A percentile compares a stretch with the other conserved stretches of the same genome.
phyloP scores from a whole-genome alignment of 2,888 invertebrate species.

The Lumbricus terrestris region DNA sequence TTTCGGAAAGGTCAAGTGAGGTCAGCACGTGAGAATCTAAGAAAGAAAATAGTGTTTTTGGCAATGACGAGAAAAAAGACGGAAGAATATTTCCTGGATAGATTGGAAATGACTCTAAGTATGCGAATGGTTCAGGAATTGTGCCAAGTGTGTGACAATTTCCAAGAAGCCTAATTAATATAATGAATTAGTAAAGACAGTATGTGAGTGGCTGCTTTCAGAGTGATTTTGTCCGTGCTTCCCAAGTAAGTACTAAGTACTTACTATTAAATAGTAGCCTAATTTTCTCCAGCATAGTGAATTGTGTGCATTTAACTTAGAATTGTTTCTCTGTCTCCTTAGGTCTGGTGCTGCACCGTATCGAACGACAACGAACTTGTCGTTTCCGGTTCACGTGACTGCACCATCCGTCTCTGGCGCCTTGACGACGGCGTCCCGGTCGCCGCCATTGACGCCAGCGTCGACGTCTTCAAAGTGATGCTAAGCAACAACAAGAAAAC shows the following conservation, averaged over 20 bases:
- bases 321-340: not conserved
- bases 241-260: not conserved
- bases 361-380: slow-evolving; percentile 57
- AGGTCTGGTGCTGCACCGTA: slow-evolving; percentile 58
- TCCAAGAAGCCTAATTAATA: not conserved
- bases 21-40: not conserved
- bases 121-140: not conserved
- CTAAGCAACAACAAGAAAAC: slow-evolving; percentile 58
- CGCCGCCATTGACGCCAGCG: slow-evolving; percentile 55
- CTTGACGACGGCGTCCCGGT: slow-evolving; percentile 53
- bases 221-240: not conserved
- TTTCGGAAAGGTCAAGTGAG: not conserved
- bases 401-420: slow-evolving; percentile 58
- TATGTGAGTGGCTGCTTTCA: not conserved
- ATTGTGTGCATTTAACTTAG: not conserved
- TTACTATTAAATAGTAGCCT: too few relatives aligned
- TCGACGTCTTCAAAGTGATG: slow-evolving; percentile 57
- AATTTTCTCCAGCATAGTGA: too few relatives aligned
- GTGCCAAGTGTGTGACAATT: not conserved
- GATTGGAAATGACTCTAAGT: not conserved
- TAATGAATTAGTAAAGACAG: not conserved
- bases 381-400: slow-evolving; percentile 57
- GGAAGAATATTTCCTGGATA: not conserved
- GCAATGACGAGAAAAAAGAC: not conserved
- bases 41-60: not conserved